Evolutionary conservation across 1,140 invertebrate genomes (phyloP), one percentile per base, ranked within the genome.

Genomic region (Plectus sambesii): DNA sequence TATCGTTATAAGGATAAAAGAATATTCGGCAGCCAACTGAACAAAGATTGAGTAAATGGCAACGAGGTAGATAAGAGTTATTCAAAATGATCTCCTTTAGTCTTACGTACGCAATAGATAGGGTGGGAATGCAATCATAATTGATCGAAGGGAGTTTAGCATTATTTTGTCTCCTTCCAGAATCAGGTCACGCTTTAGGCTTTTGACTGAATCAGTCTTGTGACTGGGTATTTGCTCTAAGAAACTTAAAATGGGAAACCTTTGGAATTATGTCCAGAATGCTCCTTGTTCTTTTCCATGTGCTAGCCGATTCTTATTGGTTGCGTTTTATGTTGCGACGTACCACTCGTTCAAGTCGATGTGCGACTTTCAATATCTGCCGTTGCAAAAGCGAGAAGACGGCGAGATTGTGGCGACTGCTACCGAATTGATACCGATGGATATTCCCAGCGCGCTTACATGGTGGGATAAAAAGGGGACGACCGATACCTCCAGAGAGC

Each of bases 301-400:
- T n/a, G n/a, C n/a, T n/a, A n/a, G n/a, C n/a, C n/a, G n/a, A n/a
- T n/a, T n/a, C n/a, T n/a, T n/a, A 12, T 45, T n/a, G 19, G 1
- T 45, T n/a, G 17, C 27, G 27, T 30, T 47, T 42, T 39, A 62
- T 60, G 42, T 63, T 20, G 36, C 54, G 12, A 61, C 53, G n/a
- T 37, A 58, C 19, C 65, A 56, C 46, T 35, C 51, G 1, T 68
- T 65, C 47, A 53, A 58, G 6, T 39, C 51, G 12, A 60, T 65
- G 49, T 67, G 64, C 29, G 62, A 65, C 42, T 65, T 65, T 38
- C 62, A 65, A 22, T 65, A 65, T 47, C 46, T 65, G 8, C 62
- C 62, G 23, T 22, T 65, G n/a, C n/a, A n/a, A n/a, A n/a, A 2
- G 23, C 39, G 27, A 23, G 46, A 49, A 38, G 19, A n/a, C n/a